A percentile compares a stretch with the other conserved stretches of the same genome.
phyloP scores from a whole-genome alignment of 2,113 vertebrate species.

The Brachypteracias leptosomus region DNA sequence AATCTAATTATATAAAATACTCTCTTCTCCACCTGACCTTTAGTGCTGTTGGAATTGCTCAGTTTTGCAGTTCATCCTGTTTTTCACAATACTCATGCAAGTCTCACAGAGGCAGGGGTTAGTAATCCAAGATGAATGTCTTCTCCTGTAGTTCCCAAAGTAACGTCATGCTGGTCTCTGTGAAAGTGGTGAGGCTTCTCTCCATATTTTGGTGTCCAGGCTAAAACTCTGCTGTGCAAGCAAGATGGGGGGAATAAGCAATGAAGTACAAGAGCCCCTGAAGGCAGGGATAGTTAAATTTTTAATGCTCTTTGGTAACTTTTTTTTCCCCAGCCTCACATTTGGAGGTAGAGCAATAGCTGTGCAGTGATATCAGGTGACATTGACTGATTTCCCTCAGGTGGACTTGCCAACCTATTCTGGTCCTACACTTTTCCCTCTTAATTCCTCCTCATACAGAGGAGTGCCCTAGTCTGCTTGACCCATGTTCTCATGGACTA shows the following conservation, averaged over 20 bases:
- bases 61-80: background rate
- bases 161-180: background rate
- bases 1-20: background rate
- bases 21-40: background rate
- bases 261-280: background rate
- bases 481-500: accelerated
- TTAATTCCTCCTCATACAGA: background rate
- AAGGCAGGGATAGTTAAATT: background rate
- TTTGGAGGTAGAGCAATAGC: background rate
- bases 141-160: background rate
- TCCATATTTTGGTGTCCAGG: background rate
- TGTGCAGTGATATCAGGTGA: background rate
- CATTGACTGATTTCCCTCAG: background rate
- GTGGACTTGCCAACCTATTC: background rate
- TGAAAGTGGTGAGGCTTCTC: background rate
- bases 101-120: background rate
- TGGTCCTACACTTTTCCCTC: background rate
- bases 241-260: background rate
- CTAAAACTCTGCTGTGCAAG: background rate
- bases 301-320: background rate
- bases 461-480: background rate
- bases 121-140: background rate
- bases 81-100: background rate
- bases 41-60: background rate
- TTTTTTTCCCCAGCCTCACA: background rate